phyloP scores from a whole-genome alignment of 2,113 vertebrate species.

The Montifringilla adamsi region DNA sequence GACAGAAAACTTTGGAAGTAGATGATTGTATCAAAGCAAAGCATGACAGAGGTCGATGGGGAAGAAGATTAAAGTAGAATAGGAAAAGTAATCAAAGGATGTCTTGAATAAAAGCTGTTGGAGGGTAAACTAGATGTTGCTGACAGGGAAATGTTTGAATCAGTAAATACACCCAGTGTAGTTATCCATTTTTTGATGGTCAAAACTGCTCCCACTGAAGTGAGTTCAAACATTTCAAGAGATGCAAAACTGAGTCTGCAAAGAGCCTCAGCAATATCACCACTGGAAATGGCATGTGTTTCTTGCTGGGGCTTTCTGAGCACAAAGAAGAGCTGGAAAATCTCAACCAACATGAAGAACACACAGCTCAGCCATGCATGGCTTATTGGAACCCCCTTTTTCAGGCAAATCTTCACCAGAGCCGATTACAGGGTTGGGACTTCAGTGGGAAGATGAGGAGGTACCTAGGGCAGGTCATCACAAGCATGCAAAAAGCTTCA shows the following conservation, averaged over 20 bases:
- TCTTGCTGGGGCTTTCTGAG: neutral
- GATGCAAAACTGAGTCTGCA: neutral
- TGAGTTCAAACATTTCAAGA: neutral
- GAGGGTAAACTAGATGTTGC: neutral
- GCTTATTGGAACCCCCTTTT: neutral
- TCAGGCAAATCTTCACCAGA: neutral
- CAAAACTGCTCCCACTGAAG: neutral
- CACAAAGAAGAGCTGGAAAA: neutral
- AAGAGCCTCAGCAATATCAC: neutral
- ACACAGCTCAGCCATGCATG: fast-evolving
- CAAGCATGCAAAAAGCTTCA: neutral
- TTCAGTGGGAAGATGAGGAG: neutral
- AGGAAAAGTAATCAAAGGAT: neutral
- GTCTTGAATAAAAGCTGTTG: neutral
- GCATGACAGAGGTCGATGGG: neutral
- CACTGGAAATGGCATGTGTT: neutral
- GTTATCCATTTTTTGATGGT: neutral
- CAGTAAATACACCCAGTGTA: neutral
- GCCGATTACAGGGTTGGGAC: neutral
- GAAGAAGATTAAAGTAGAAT: constrained; percentile 7
- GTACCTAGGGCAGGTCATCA: fast-evolving
- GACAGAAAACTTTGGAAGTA: neutral
- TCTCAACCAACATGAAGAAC: neutral
- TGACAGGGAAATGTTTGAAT: neutral
- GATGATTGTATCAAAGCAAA: neutral